These are phyloP conservation scores for Neotoma lepida DNA, from an alignment of 2,113 vertebrate species.

Conservation along the genomic window DNA sequence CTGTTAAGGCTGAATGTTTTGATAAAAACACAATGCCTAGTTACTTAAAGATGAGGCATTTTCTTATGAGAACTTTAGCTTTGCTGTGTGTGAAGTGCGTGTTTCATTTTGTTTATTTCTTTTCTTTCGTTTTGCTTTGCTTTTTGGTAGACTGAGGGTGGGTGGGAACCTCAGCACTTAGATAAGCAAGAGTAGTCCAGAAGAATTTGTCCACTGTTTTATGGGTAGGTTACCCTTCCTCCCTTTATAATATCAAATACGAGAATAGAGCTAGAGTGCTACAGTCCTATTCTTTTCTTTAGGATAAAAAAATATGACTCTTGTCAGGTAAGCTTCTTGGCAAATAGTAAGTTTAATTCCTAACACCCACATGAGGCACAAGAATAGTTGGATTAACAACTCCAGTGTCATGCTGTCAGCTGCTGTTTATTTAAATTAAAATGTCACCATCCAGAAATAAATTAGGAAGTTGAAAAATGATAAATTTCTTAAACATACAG, in stretches of 20 bases:
- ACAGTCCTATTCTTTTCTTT: slow-evolving; percentile 49
- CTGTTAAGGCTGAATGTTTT: neutral
- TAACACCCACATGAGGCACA: slow-evolving; percentile 85
- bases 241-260: slow-evolving; percentile 59
- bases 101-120: neutral
- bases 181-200: neutral
- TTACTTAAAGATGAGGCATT: neutral
- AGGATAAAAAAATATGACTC: slow-evolving; percentile 74
- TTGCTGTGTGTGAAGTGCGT: neutral
- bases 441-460: slow-evolving; percentile 89
- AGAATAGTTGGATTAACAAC: slow-evolving; percentile 87
- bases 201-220: neutral
- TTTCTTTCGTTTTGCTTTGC: neutral
- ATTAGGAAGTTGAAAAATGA: slow-evolving; percentile 85
- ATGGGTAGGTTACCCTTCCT: slow-evolving; percentile 63
- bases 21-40: neutral
- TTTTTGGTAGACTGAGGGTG: neutral
- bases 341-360: slow-evolving; percentile 84
- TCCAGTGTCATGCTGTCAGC: slow-evolving; percentile 86
- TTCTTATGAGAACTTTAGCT: slow-evolving; percentile 27
- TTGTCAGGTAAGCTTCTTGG: slow-evolving; percentile 84
- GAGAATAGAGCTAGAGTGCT: slow-evolving; percentile 44
- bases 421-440: slow-evolving; percentile 89
- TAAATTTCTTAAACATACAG: slow-evolving; percentile 79
- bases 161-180: neutral